These are phyloP conservation scores for Norana najaformis DNA, from an alignment of 2,888 invertebrate species.

Conservation along the genomic window DNA sequence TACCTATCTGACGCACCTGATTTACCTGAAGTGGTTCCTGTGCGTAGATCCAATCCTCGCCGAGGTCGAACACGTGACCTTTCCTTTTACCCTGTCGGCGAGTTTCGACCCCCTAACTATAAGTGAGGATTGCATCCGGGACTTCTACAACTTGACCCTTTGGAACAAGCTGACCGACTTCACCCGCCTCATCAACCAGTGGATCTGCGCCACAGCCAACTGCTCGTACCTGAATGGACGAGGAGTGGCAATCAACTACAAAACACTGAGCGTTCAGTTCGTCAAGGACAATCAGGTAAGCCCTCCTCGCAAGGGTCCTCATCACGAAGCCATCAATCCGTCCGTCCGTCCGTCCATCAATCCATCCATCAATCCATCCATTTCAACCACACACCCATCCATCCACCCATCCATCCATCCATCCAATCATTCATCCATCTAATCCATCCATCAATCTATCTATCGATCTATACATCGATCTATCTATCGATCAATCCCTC, in stretches of 20 bases:
- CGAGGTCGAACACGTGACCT: neutral
- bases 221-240: slow-evolving; percentile 29
- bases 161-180: slow-evolving; percentile 8
- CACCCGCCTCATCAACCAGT: slow-evolving; percentile 30
- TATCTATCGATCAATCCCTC: too few species aligned
- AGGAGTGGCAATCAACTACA: slow-evolving; percentile 28
- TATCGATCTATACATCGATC: too few species aligned
- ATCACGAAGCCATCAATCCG: neutral
- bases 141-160: slow-evolving; percentile 10
- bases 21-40: neutral
- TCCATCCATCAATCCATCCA: neutral
- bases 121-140: neutral
- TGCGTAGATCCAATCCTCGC: neutral
- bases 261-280: slow-evolving; percentile 23
- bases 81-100: slow-evolving; percentile 25
- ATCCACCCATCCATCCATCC: neutral
- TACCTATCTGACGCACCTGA: neutral
- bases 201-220: slow-evolving; percentile 30
- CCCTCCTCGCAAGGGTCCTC: neutral
- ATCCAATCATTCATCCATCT: neutral
- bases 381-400: too few species aligned
- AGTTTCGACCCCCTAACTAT: neutral
- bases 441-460: neutral
- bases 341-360: neutral
- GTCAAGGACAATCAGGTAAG: neutral